Evolutionary conservation across 2,888 invertebrate species (phyloP).

Genomic region (Marasmarcha lunaedactyla): DNA sequence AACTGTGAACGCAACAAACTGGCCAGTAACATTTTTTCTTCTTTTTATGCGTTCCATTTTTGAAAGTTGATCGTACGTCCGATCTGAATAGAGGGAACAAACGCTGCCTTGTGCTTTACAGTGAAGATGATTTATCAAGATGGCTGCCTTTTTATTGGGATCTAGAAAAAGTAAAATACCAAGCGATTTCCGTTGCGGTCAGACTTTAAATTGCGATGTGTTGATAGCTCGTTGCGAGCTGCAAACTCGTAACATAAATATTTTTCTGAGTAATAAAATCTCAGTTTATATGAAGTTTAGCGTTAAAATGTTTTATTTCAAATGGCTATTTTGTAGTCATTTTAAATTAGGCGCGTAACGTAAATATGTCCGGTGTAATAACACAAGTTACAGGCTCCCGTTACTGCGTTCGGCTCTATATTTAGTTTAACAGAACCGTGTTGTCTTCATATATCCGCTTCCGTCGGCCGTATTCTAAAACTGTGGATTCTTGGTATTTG

Average conservation of each 20-base stretch:
- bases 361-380: not conserved
- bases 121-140: conserved; percentile 16
- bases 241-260: not conserved
- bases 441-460: conserved; percentile 49
- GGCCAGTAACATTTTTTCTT: too few species aligned
- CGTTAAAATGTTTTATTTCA: too few species aligned
- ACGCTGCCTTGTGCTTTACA: too few species aligned
- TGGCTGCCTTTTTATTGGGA: conserved; percentile 20
- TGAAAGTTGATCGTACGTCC: too few species aligned
- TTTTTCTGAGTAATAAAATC: not conserved
- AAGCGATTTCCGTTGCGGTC: conserved; percentile 46
- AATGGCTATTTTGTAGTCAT: too few species aligned
- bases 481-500: conserved; percentile 8
- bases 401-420: conserved; percentile 33
- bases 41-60: too few species aligned
- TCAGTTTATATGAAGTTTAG: not conserved
- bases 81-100: too few species aligned
- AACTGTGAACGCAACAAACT: too few species aligned
- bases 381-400: conserved; percentile 6
- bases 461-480: conserved; percentile 30
- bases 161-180: conserved; percentile 34
- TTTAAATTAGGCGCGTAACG: too few species aligned
- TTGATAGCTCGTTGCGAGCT: conserved; percentile 16
- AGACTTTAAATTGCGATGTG: conserved; percentile 11
- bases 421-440: conserved; percentile 58